A percentile compares a stretch with the other conserved stretches of the same genome.
Conservation (phyloP, 2,113 vertebrate species). For the Rostratula benghalensis region DNA sequence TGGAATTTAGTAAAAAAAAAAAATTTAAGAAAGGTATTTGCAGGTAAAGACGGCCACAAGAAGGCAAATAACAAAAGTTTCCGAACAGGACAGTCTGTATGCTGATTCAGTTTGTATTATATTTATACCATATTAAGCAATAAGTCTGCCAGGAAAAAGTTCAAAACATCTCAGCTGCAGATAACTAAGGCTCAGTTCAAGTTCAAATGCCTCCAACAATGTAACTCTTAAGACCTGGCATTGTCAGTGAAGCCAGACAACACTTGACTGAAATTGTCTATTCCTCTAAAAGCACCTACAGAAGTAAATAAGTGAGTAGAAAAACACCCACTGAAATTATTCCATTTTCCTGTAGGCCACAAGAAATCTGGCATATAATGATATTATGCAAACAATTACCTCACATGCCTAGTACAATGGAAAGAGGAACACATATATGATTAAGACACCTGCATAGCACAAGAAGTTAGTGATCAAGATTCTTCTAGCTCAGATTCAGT, state of each 20-base stretch:
- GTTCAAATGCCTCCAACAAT: background rate
- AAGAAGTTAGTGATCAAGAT: background rate
- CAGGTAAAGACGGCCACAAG: background rate
- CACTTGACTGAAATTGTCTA: background rate
- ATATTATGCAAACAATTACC: background rate
- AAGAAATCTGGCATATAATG: background rate
- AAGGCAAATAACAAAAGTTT: background rate
- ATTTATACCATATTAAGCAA: background rate
- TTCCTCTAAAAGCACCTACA: background rate
- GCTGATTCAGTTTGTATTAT: background rate
- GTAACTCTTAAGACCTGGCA: background rate
- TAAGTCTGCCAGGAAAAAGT: background rate
- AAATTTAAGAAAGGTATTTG: background rate
- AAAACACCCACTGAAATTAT: background rate
- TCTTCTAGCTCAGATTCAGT: background rate
- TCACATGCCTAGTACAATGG: background rate
- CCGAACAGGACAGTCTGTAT: background rate
- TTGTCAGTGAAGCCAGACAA: background rate
- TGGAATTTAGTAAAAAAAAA: background rate
- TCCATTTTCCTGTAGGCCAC: background rate
- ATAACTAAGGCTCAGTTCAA: background rate
- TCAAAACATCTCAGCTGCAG: background rate
- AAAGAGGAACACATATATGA: background rate
- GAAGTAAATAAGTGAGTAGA: background rate
- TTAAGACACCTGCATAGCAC: background rate